phyloP scores from a whole-genome alignment of 2,113 vertebrate species.

The Jacana jacana region DNA sequence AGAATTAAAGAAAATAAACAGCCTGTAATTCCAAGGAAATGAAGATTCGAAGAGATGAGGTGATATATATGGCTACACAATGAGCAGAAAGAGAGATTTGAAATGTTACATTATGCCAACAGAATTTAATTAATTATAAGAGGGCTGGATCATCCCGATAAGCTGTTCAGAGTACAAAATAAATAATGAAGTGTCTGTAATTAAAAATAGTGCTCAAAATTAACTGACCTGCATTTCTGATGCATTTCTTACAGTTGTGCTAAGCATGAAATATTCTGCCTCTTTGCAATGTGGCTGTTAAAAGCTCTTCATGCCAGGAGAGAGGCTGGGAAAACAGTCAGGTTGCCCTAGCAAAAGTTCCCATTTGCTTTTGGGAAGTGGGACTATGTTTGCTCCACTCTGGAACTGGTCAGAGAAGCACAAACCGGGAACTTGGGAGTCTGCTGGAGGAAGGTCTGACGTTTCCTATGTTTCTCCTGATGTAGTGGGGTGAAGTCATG shows the following conservation, averaged over 20 bases:
- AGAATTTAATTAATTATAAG: not conserved
- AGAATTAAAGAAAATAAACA: not conserved
- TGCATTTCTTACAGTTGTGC: not conserved
- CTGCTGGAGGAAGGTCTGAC: not conserved
- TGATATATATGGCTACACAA: not conserved
- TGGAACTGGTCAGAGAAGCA: not conserved
- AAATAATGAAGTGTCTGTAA: not conserved
- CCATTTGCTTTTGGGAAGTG: not conserved
- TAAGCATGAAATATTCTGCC: not conserved
- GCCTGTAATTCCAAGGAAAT: not conserved
- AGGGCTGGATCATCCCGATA: not conserved
- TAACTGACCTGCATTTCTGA: not conserved
- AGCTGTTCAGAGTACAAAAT: not conserved
- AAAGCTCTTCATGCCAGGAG: not conserved
- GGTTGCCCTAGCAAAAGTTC: not conserved
- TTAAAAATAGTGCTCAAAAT: not conserved
- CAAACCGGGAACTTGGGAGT: too few species aligned
- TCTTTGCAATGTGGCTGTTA: not conserved
- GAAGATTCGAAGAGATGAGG: not conserved
- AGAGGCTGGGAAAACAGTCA: not conserved
- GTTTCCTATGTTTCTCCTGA: not conserved
- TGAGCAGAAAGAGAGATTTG: not conserved
- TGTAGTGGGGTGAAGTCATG: not conserved
- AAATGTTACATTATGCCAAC: not conserved
- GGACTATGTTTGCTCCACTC: not conserved